A percentile compares a stretch with the other conserved stretches of the same genome.
Conservation (phyloP, 2,113 vertebrate genomes). For the Hypanus sabinus region DNA sequence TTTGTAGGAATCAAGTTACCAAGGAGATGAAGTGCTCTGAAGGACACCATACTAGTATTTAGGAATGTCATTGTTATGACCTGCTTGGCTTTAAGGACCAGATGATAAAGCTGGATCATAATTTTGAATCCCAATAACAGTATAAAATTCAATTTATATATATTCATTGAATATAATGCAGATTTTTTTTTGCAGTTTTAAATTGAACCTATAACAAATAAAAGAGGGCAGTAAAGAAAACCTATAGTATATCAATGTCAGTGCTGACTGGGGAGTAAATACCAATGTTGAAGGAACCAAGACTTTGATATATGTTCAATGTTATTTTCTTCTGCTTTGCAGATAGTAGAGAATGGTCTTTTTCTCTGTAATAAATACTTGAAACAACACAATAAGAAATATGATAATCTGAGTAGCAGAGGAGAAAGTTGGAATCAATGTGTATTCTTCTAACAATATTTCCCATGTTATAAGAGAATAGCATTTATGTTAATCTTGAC, state of each 20-base stretch:
- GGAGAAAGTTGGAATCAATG: not conserved
- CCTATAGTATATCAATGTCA: not conserved
- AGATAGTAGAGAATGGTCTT: not conserved
- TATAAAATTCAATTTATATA: not conserved
- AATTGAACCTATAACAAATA: not conserved
- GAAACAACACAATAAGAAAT: not conserved
- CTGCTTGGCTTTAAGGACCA: not conserved
- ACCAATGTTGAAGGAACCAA: not conserved
- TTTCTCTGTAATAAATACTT: not conserved
- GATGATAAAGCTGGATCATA: not conserved
- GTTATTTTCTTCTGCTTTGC: not conserved
- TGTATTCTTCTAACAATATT: not conserved
- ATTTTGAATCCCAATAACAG: not conserved
- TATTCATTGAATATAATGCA: not conserved
- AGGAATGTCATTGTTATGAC: not conserved
- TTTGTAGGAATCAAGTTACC: not conserved
- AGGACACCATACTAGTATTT: not conserved
- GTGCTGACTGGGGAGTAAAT: not conserved
- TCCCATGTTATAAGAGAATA: not conserved
- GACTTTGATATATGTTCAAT: not conserved
- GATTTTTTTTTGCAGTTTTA: not conserved
- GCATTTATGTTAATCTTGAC: not conserved
- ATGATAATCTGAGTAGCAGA: not conserved
- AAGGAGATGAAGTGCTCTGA: not conserved
- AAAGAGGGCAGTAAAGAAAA: not conserved